Base-by-base conservation (phyloP, 2,888 invertebrate genomes). In the Anticlea derivata region DNA sequence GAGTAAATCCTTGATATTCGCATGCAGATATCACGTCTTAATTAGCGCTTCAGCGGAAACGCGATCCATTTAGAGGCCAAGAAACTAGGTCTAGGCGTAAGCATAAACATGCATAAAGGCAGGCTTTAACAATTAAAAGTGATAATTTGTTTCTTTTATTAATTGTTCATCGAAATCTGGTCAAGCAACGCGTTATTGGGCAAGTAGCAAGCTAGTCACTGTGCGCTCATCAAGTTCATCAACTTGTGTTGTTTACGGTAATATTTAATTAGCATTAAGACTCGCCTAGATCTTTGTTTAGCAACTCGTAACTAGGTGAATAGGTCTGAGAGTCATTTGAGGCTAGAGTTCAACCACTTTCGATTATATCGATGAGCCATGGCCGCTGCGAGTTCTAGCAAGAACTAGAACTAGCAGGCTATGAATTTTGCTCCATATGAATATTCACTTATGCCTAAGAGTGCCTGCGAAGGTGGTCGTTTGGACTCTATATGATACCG, bases 41-140 rank as follows among this genome's bases (percentile, higher is more conserved):
- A 82, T 83, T 80, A 84, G 73, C 78, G 70, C 68, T 73, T 78
- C 76, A 71, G 68, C 76, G 70, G 73, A 71, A 75, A 66, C 76
- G 67, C 73, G 75, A 79, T 80, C 75, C 75, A 71, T 78, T 72
- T 72, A 71, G 78, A 82, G 85, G 86, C 68, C 79, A 77, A 73
- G 67, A 76, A 86, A 79, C 75, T 75, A 75, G 85, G 85, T 86
- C 86, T 86, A 80, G 81, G 81, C 70, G 67, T 57, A 39, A 48
- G 34, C 48, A 52, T 43, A 43, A 37, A 27, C 45, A 39, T 38
- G 39, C 46, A 24, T 40, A 52, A 4, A 24, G 12, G 20, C 29
- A 31, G 24, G 10, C 29, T 43, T 24, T 39, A 34, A 44, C 39
- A 38, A 47, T 33, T 37, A 51, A 48, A 34, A 34, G 11, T 24